Conservation (phyloP, 2,888 invertebrate genomes). For the Drosophila buzzatii region DNA sequence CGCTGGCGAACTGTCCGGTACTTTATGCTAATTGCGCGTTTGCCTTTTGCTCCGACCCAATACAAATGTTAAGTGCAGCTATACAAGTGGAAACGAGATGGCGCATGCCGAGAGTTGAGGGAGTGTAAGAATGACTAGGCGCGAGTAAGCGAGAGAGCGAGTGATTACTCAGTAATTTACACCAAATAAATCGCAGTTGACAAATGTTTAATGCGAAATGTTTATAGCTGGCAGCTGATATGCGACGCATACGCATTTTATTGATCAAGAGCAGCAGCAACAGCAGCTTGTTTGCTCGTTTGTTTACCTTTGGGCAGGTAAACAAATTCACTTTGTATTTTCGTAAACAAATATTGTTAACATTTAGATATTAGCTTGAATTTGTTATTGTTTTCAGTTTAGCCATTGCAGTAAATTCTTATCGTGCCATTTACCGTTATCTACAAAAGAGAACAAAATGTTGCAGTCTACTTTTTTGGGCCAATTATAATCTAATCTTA, state of each 20-base stretch:
- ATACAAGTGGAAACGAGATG: slow-evolving; percentile 16
- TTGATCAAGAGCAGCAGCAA: neutral
- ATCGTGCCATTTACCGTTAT: neutral
- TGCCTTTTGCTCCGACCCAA: slow-evolving; percentile 69
- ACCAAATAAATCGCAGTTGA: slow-evolving; percentile 40
- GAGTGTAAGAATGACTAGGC: neutral
- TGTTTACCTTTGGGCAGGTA: slow-evolving; percentile 2
- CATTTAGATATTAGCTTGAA: neutral
- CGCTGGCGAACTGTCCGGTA: slow-evolving; percentile 36
- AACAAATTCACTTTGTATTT: neutral
- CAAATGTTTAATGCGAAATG: slow-evolving; percentile 30
- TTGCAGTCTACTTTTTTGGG: slow-evolving; percentile 42
- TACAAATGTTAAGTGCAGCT: slow-evolving; percentile 55
- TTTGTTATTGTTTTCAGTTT: neutral
- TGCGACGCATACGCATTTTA: neutral
- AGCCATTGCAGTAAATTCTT: neutral
- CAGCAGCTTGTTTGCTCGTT: neutral
- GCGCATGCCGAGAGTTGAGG: neutral
- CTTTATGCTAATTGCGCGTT: slow-evolving; percentile 78
- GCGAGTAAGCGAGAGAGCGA: neutral
- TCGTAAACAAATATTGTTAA: neutral
- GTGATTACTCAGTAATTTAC: slow-evolving; percentile 12
- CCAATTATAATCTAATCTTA: neutral
- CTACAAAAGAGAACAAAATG: neutral
- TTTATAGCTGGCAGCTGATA: neutral